A percentile compares a stretch with the other conserved stretches of the same genome.
Conservation (phyloP, 2,113 vertebrate species). For the Grammomys surdaster region DNA sequence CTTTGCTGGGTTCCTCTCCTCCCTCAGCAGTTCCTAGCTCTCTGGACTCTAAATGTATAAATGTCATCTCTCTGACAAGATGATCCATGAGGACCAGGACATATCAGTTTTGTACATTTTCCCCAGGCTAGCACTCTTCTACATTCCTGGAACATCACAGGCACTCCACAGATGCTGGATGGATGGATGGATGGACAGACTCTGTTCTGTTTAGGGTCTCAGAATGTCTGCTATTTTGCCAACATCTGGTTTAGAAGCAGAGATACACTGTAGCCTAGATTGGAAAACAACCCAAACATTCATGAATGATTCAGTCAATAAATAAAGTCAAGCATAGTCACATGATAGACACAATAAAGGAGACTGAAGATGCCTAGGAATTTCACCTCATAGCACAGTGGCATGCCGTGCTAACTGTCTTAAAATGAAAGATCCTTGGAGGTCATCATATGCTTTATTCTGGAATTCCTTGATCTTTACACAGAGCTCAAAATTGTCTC, state of each 20-base stretch:
- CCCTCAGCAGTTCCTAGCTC: neutral
- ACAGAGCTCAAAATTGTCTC: neutral
- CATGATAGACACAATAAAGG: neutral
- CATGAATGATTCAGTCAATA: neutral
- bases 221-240: neutral
- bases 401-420: neutral
- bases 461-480: neutral
- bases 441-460: neutral
- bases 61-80: neutral
- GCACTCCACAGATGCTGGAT: neutral
- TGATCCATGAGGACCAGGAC: fast-evolving
- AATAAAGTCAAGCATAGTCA: neutral
- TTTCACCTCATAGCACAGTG: neutral
- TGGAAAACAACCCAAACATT: neutral
- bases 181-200: neutral
- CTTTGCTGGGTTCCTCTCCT: neutral
- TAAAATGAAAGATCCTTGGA: neutral
- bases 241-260: neutral
- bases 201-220: neutral
- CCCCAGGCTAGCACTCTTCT: neutral
- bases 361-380: neutral
- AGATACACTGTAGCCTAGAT: neutral
- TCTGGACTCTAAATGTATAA: neutral
- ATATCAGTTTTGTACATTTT: fast-evolving
- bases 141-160: neutral